phyloP scores from a whole-genome alignment of 1,140 invertebrate species.

The Spodoptera frugiperda region DNA sequence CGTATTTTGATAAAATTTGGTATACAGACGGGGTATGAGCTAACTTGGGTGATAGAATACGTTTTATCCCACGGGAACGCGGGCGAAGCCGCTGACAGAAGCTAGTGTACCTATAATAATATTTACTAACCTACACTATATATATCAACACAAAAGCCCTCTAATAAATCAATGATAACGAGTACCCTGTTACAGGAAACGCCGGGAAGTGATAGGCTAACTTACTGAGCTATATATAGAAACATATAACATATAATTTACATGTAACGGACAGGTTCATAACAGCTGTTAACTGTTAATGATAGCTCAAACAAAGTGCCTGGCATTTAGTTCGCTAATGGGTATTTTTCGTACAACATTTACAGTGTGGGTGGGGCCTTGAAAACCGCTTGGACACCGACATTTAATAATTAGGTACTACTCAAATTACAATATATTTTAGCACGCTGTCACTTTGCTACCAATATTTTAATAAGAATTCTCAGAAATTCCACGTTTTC shows the following conservation, averaged over 20 bases:
- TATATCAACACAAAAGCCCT: neutral
- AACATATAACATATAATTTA: constrained; percentile 36
- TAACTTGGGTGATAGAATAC: no score
- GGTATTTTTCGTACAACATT: constrained; percentile 56
- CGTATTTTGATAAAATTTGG: no score
- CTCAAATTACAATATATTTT: neutral
- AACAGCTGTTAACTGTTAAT: constrained; percentile 53
- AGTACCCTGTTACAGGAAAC: constrained; percentile 19
- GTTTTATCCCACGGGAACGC: no score
- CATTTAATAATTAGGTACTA: neutral
- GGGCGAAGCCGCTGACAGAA: no score
- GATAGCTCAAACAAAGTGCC: constrained; percentile 59
- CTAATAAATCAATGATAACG: constrained; percentile 38
- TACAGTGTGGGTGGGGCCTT: constrained; percentile 47
- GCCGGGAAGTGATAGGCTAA: neutral
- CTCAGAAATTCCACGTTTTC: no score
- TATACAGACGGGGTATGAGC: no score
- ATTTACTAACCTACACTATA: neutral
- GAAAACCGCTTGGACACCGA: constrained; percentile 10
- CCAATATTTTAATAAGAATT: no score
- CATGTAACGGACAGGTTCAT: constrained; percentile 31
- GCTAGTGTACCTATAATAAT: neutral
- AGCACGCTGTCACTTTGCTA: neutral
- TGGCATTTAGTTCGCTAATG: constrained; percentile 52
- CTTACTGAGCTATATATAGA: constrained; percentile 4